phyloP scores from a whole-genome alignment of 2,888 invertebrate species.

The Lithodes maja region DNA sequence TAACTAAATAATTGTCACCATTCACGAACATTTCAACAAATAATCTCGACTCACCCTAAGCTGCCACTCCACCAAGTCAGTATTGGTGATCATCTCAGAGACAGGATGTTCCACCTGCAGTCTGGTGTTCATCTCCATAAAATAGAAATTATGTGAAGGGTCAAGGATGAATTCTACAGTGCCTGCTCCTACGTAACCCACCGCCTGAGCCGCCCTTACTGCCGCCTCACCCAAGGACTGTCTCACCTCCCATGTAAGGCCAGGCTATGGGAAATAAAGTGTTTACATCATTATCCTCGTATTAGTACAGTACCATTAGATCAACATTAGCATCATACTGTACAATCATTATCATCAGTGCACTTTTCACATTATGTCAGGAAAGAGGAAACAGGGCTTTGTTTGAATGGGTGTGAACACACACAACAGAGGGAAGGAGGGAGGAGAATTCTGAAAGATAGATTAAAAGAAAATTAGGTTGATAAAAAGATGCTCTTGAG shows the following conservation, averaged over 20 bases:
- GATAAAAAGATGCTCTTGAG: too few species aligned
- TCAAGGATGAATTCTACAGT: slow-evolving; percentile 99
- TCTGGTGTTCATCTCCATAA: slow-evolving; percentile 99
- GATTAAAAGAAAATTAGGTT: too few species aligned
- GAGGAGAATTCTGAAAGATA: too few species aligned
- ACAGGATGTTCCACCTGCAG: slow-evolving; percentile 97
- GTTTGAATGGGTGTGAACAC: too few species aligned
- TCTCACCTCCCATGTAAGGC: slow-evolving; percentile 85
- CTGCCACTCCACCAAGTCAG: slow-evolving; percentile 99
- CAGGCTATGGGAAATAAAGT: slow-evolving; percentile 78
- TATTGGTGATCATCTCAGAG: slow-evolving; percentile 97
- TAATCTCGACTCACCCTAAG: slow-evolving; percentile 77
- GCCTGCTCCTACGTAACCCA: slow-evolving; percentile 97
- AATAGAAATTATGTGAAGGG: slow-evolving; percentile 90
- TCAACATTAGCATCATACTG: too few species aligned
- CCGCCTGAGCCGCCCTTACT: slow-evolving; percentile 94
- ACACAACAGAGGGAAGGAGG: too few species aligned
- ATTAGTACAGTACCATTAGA: too few species aligned
- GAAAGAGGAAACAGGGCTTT: too few species aligned
- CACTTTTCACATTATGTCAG: too few species aligned
- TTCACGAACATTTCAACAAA: background rate
- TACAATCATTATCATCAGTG: too few species aligned
- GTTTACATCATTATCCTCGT: too few species aligned
- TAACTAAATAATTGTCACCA: too few species aligned
- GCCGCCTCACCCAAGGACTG: slow-evolving; percentile 90